Percentiles rank a stretch among this genome's conserved stretches.
phyloP scores from a whole-genome alignment of 1,140 invertebrate species.

The Drosophila eugracilis region DNA sequence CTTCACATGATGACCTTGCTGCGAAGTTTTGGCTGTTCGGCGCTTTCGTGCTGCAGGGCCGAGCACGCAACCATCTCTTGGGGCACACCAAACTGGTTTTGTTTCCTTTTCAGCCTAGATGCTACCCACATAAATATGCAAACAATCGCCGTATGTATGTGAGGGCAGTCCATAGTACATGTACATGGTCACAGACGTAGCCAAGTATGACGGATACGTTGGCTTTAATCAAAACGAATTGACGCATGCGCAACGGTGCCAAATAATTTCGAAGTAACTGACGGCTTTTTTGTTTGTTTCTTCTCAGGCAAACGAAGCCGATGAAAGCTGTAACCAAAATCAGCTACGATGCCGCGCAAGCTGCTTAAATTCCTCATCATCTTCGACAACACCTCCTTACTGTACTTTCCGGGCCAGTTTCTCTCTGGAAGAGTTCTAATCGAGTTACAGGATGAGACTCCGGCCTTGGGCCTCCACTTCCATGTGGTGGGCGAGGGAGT shows the following conservation, averaged over 20 bases:
- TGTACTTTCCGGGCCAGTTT: conserved; percentile 97
- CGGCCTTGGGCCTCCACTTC: conserved; percentile 95
- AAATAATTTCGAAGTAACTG: conserved; percentile 28
- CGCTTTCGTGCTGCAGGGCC: conserved; percentile 21
- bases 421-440: conserved; percentile 95
- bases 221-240: conserved; percentile 27
- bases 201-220: conserved; percentile 40
- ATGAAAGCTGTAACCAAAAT: conserved; percentile 14
- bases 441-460: conserved; percentile 96
- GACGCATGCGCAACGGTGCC: conserved; percentile 12
- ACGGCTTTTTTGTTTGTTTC: conserved; percentile 17
- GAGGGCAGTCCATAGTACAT: conserved; percentile 12
- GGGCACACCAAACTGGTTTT: conserved; percentile 47
- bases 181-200: conserved; percentile 13
- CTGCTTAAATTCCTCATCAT: conserved; percentile 96
- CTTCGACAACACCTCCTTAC: conserved; percentile 96
- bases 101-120: conserved; percentile 35
- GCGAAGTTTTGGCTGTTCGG: conserved; percentile 5
- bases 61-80: conserved; percentile 41
- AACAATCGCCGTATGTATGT: conserved; percentile 4
- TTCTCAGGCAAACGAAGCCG: conserved; percentile 1
- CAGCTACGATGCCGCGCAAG: conserved; percentile 90
- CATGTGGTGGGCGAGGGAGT: conserved; percentile 97
- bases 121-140: conserved; percentile 41
- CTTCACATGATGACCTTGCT: conserved; percentile 32